Base-by-base conservation (phyloP, 2,113 vertebrate species). In the Balaenoptera acutorostrata region DNA sequence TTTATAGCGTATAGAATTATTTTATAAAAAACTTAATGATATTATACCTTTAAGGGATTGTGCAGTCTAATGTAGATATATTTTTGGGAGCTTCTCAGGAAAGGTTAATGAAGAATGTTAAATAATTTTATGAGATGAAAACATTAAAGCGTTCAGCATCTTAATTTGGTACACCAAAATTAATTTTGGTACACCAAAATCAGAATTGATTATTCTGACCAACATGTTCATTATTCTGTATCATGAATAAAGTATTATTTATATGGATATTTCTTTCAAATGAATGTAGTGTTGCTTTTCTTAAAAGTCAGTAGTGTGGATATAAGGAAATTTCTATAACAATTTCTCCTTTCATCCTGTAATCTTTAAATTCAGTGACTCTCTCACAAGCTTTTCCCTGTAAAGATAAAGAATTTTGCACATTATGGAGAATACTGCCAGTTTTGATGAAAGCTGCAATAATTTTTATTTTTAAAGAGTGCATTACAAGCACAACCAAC, bases 61-160 rank as follows among this genome's bases (percentile, higher is more conserved):
- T 33, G n/a, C 8, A 61, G 21, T 23, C 23, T 57, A 66, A 41
- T 44, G 31, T 66, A 80, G 72, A 78, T 52, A 80, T 18, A 82
- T 36, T 93, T 93, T 72, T 33, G 78, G 61, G 31, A 96, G 27
- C 8, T 52, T 90, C 36, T 84, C 12, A 74, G 52, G 39, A 25
- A 80, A 94, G 57, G 20, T 96, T 95, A 78, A 85, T 89, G 41
- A 93, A 46, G 33, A 78, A 69, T 74, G 1, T 88, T 87, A 91
- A 96, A 86, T 78, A 75, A 95, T 64, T 95, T 66, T 90, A 44
- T 71, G 87, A 72, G 36, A n/a, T 69, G 25, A 90, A 80, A 86
- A 61, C 57, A 74, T 92, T 72, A 82, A 93, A 93, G 77, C 52
- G 81, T 81, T 83, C 14, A 52, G 20, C 17, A 80, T 84, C 6